Evolutionary conservation across 2,113 vertebrate genomes (phyloP).

Genomic region (Sapajus apella): DNA sequence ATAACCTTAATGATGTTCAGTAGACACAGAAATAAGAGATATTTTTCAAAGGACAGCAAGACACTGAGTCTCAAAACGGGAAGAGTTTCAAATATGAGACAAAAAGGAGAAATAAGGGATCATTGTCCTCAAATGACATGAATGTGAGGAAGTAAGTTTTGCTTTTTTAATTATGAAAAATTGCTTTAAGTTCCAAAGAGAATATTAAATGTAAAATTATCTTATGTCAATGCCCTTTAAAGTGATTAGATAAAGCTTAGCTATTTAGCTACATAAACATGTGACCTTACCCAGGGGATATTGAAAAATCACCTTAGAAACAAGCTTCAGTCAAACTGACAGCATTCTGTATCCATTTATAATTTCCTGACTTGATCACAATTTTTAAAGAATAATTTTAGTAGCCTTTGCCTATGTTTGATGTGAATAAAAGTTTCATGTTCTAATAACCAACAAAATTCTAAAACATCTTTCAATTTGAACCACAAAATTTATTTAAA

Average conservation of each 20-base stretch:
- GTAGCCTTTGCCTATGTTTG: not conserved
- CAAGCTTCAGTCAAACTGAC: not conserved
- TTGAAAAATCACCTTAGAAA: constrained; percentile 4
- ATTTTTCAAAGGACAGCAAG: not conserved
- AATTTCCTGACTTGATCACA: constrained; percentile 33
- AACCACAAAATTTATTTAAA: constrained; percentile 39
- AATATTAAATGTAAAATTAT: not conserved
- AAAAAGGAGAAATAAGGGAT: not conserved
- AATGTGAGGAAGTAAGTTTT: not conserved
- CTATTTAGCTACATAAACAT: not conserved
- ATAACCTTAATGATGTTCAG: not conserved
- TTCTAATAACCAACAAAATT: constrained; percentile 27
- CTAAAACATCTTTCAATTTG: constrained; percentile 23
- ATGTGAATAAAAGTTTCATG: constrained; percentile 4
- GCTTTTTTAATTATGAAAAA: not conserved
- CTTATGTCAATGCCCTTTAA: not conserved
- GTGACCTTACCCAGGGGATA: not conserved
- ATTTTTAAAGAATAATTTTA: constrained; percentile 41
- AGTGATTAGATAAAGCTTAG: not conserved
- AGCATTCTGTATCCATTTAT: not conserved
- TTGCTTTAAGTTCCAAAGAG: not conserved
- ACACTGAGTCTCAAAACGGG: not conserved
- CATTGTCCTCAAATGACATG: not conserved
- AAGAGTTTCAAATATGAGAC: not conserved
- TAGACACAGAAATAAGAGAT: not conserved